Conservation (phyloP, 1,140 invertebrate genomes). For the Pseudachorutes palmiensis region DNA sequence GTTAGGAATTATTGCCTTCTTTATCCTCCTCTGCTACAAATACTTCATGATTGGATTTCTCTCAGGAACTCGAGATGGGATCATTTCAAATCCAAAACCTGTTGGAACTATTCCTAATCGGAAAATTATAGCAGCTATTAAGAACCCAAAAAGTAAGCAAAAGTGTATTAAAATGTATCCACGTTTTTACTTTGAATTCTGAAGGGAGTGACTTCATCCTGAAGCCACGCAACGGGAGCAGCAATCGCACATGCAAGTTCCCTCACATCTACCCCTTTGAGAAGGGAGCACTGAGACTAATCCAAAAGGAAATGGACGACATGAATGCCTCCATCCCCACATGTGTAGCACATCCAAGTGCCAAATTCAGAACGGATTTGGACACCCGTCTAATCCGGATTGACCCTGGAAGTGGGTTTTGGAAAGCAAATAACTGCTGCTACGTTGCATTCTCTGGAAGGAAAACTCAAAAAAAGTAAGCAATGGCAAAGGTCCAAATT, state of each 20-base stretch:
- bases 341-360: neutral
- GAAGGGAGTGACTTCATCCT: too few species aligned
- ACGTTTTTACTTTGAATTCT: too few species aligned
- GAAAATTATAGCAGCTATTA: too few species aligned
- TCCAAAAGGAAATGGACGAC: neutral
- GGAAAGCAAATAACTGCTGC: neutral
- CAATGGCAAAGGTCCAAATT: neutral
- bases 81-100: too few species aligned
- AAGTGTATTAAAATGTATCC: too few species aligned
- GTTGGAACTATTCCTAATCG: too few species aligned
- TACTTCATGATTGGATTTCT: too few species aligned
- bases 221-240: too few species aligned
- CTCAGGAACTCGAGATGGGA: too few species aligned
- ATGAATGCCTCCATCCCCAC: neutral
- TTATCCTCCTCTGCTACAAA: too few species aligned
- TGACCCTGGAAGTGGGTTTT: neutral
- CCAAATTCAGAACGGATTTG: neutral
- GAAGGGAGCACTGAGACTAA: neutral
- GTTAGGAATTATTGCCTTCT: too few species aligned
- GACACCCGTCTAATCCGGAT: neutral
- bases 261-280: neutral
- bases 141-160: too few species aligned
- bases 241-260: neutral
- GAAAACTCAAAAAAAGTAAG: neutral
- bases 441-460: neutral